Percentiles rank a stretch among this genome's conserved stretches.
Evolutionary conservation across 1,140 invertebrate genomes (phyloP).

Genomic region (Potamilus streckersoni): DNA sequence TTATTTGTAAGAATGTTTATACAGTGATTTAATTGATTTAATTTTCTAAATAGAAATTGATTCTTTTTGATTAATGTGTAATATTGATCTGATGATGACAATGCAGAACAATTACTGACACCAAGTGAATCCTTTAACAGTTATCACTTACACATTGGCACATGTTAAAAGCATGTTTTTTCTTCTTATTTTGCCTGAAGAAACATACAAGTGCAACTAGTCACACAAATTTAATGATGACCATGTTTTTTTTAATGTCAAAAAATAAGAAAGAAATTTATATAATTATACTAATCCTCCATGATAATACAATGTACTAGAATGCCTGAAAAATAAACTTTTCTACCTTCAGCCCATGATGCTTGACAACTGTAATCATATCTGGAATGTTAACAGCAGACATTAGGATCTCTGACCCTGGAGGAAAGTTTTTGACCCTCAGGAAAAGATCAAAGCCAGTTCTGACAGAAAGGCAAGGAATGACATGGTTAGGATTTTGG

Average conservation of each 20-base stretch:
- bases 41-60: too few relatives aligned
- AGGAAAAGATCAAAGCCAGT: conserved; percentile 65
- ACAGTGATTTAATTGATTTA: too few relatives aligned
- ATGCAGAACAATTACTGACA: too few relatives aligned
- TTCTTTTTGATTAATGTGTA: too few relatives aligned
- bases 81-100: too few relatives aligned
- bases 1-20: too few relatives aligned
- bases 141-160: too few relatives aligned
- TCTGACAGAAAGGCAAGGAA: conserved; percentile 64
- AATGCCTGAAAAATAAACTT: neutral
- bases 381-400: conserved; percentile 68
- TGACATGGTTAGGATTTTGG: conserved; percentile 53
- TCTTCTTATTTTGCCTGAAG: neutral
- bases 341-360: conserved; percentile 56
- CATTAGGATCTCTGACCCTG: conserved; percentile 67
- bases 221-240: neutral
- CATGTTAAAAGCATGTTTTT: neutral
- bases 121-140: too few relatives aligned
- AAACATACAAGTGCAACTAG: neutral
- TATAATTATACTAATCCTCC: neutral
- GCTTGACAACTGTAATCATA: conserved; percentile 60
- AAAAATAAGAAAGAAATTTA: neutral
- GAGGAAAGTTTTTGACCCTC: conserved; percentile 56
- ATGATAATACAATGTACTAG: neutral
- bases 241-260: neutral